These are phyloP conservation scores for Drosophila takahashii DNA, from an alignment of 1,140 invertebrate genomes.

Conservation along the genomic window DNA sequence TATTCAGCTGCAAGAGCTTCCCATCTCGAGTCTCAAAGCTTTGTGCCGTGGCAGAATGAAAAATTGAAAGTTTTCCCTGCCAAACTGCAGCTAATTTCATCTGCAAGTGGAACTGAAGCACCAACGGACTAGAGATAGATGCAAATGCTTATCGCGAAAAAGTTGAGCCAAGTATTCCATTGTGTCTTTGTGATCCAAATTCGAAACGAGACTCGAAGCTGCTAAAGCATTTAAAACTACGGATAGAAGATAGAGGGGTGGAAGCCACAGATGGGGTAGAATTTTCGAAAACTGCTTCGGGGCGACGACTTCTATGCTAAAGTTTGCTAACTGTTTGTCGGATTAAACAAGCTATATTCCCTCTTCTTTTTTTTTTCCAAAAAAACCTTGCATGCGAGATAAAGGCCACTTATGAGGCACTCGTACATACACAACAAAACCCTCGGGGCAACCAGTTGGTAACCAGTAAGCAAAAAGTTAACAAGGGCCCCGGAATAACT, in stretches of 20 bases:
- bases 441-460: slow-evolving; percentile 29
- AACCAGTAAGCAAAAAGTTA: slow-evolving; percentile 27
- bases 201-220: slow-evolving; percentile 45
- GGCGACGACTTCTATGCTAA: slow-evolving; percentile 41
- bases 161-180: slow-evolving; percentile 39
- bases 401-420: slow-evolving; percentile 54
- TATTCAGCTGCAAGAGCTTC: slow-evolving; percentile 34
- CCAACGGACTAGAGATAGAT: slow-evolving; percentile 6
- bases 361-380: not conserved
- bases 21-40: slow-evolving; percentile 17
- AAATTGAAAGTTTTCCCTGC: slow-evolving; percentile 50
- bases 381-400: slow-evolving; percentile 34
- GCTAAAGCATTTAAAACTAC: slow-evolving; percentile 44
- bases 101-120: slow-evolving; percentile 44
- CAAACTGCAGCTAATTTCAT: slow-evolving; percentile 58
- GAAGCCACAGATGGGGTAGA: slow-evolving; percentile 29
- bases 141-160: slow-evolving; percentile 45
- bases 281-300: slow-evolving; percentile 50
- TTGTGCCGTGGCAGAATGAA: slow-evolving; percentile 27
- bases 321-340: slow-evolving; percentile 63
- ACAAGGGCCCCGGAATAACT: slow-evolving; percentile 17
- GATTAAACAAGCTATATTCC: slow-evolving; percentile 49
- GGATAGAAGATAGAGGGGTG: not conserved
- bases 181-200: slow-evolving; percentile 47
- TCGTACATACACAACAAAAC: slow-evolving; percentile 9